Percentiles rank a stretch among this genome's conserved stretches.
Evolutionary conservation across 2,113 vertebrate species (phyloP).

Genomic region (Petromus typicus): DNA sequence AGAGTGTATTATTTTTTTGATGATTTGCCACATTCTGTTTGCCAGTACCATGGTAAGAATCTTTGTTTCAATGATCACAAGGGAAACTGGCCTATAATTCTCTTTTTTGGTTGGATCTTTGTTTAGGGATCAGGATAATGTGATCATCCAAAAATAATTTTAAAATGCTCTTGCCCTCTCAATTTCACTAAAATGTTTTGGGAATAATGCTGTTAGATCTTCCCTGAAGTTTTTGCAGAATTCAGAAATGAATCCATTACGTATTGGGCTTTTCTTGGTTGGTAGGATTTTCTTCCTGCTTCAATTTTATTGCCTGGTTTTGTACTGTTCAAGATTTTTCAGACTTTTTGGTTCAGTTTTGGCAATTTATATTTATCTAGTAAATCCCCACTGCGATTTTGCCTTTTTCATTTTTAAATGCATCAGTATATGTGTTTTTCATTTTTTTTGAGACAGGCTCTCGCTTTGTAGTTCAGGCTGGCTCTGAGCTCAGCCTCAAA

Average conservation of each 20-base stretch:
- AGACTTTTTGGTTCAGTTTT: background rate
- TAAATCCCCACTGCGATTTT: background rate
- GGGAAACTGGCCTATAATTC: background rate
- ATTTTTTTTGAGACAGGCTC: no score
- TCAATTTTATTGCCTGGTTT: background rate
- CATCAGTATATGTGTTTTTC: background rate
- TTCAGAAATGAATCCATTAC: background rate
- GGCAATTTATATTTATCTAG: background rate
- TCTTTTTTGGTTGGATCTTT: background rate
- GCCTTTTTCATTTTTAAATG: no score
- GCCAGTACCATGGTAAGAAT: background rate
- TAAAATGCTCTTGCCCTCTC: background rate
- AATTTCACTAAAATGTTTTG: background rate
- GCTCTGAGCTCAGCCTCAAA: no score
- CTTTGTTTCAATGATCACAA: background rate
- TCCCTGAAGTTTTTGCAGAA: background rate
- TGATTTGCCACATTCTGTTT: background rate
- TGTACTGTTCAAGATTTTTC: background rate
- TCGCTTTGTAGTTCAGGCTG: no score
- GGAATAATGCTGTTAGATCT: background rate
- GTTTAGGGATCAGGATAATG: background rate
- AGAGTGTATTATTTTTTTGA: background rate
- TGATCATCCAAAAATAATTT: background rate
- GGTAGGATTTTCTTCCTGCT: background rate
- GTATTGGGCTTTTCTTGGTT: background rate